phyloP scores from a whole-genome alignment of 2,113 vertebrate genomes.

The Cyphomyrus discorhynchus region DNA sequence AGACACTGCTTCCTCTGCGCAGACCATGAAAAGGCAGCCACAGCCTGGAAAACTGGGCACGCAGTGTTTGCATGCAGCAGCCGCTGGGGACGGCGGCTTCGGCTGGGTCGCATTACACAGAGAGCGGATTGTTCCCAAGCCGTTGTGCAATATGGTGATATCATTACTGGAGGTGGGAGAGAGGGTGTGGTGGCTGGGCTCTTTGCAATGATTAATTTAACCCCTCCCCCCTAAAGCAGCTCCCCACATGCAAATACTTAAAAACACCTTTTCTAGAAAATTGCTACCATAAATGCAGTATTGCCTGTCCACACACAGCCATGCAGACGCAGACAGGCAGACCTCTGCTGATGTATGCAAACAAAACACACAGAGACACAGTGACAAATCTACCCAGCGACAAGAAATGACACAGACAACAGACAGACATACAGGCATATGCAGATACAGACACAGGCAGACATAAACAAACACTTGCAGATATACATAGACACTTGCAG shows the following conservation, averaged over 20 bases:
- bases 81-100: slow-evolving; percentile 32
- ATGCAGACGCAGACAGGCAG: not conserved
- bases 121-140: slow-evolving; percentile 34
- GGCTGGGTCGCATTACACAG: slow-evolving; percentile 45
- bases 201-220: slow-evolving; percentile 30
- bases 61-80: slow-evolving; percentile 27
- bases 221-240: not conserved
- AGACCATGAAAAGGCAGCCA: slow-evolving; percentile 35
- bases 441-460: not conserved
- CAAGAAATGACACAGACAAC: not conserved
- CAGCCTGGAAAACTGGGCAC: slow-evolving; percentile 25
- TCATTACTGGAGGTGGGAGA: slow-evolving; percentile 40
- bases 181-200: slow-evolving; percentile 38
- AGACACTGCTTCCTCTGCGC: slow-evolving; percentile 16
- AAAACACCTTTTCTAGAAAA: not conserved
- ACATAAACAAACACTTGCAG: not conserved
- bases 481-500: not conserved
- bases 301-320: not conserved
- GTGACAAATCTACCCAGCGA: not conserved
- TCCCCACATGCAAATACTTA: not conserved
- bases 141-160: slow-evolving; percentile 47
- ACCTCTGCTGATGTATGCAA: not conserved
- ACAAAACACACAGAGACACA: not conserved
- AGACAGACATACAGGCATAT: not conserved
- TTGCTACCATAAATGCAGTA: not conserved